Evolutionary conservation across 2,797 vertebrate species (phyloP).

Genomic region (Stomatorhinus walkeri): DNA sequence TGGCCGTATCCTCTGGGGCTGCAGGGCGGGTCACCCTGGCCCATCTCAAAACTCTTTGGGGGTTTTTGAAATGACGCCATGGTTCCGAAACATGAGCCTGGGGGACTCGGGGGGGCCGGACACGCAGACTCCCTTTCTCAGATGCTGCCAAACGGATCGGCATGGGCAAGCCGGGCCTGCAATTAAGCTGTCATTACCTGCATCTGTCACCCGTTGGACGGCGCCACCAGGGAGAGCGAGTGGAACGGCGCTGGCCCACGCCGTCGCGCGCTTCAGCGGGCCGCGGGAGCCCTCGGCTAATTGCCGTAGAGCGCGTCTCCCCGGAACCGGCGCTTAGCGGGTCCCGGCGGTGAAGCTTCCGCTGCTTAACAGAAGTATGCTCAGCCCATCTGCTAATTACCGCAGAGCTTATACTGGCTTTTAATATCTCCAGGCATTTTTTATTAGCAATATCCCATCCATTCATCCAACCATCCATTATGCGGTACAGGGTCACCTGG

Average conservation of each 20-base stretch:
- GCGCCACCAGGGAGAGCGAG: neutral
- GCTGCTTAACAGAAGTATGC: neutral
- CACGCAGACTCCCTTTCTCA: neutral
- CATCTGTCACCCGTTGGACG: neutral
- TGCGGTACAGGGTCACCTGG: neutral
- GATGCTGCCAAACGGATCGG: neutral
- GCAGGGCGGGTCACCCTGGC: slow-evolving; percentile 23
- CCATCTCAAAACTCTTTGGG: neutral
- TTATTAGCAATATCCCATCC: slow-evolving; percentile 1
- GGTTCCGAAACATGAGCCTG: neutral
- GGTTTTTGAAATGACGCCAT: neutral
- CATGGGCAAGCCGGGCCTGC: neutral
- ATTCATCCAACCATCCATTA: neutral
- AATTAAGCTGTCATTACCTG: neutral
- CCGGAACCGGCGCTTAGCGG: neutral
- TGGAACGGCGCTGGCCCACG: neutral
- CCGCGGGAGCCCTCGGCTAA: neutral
- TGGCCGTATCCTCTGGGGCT: slow-evolving; percentile 30
- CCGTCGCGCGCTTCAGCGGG: neutral
- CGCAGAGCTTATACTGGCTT: neutral
- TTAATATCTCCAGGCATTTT: slow-evolving; percentile 12
- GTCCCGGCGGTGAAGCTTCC: neutral
- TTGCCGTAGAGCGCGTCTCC: neutral
- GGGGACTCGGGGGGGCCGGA: neutral
- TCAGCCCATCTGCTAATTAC: slow-evolving; percentile 11